These are phyloP conservation scores for Lasioglossum baleicum DNA, from an alignment of 1,140 invertebrate species.

Conservation along the genomic window DNA sequence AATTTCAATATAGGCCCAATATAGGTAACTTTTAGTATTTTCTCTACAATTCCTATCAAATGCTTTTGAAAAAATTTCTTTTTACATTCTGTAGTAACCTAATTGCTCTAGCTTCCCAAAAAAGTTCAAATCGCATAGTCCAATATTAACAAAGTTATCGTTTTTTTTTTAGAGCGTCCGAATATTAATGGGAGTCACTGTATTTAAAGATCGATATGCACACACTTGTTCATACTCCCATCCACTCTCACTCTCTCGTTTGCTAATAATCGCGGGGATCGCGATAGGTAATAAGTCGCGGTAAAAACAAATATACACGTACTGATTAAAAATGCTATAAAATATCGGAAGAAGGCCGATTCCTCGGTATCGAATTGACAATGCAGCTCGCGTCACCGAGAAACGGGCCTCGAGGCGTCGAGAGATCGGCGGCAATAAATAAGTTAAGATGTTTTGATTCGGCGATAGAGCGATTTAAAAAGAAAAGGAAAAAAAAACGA, in stretches of 20 bases:
- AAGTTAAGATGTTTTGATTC: constrained; percentile 69
- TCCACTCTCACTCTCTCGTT: not conserved
- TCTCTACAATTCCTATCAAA: no score
- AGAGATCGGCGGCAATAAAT: constrained; percentile 64
- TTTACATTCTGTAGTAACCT: no score
- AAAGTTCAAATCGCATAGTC: no score
- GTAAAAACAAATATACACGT: constrained; percentile 65
- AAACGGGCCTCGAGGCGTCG: not conserved
- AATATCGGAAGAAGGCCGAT: constrained; percentile 28
- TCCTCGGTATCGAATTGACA: not conserved
- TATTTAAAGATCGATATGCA: constrained; percentile 16
- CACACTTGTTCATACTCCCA: not conserved
- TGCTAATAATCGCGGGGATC: not conserved
- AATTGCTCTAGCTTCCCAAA: no score
- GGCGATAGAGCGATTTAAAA: constrained; percentile 5
- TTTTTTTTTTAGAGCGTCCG: no score
- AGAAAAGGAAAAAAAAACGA: not conserved
- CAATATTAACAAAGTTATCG: no score
- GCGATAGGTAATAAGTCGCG: constrained; percentile 32
- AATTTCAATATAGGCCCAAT: no score
- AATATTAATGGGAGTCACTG: no score
- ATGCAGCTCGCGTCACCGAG: no score
- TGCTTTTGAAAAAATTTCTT: no score
- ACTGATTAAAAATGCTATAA: constrained; percentile 66
- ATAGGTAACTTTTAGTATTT: no score